Evolutionary conservation across 1,140 invertebrate species (phyloP).

Genomic region (Grapholita molesta): DNA sequence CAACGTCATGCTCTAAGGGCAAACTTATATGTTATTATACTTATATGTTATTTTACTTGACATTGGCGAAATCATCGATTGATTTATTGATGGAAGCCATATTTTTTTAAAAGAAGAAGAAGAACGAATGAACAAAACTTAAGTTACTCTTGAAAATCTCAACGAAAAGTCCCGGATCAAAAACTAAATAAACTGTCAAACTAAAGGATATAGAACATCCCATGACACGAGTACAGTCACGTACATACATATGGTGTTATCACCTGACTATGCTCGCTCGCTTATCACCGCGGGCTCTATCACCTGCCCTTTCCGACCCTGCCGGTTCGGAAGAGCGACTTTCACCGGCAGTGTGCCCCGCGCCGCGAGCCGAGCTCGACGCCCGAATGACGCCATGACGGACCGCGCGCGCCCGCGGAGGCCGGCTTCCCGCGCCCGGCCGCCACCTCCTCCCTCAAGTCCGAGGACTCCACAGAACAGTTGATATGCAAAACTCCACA

Average conservation of each 20-base stretch:
- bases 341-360: conserved; percentile 14
- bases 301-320: background rate
- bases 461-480: conserved; percentile 77
- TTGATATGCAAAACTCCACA: conserved; percentile 78
- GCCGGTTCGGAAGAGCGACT: conserved; percentile 12
- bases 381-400: conserved; percentile 19
- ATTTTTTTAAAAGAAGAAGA: too few relatives aligned
- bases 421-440: conserved; percentile 41
- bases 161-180: too few relatives aligned
- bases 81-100: too few relatives aligned
- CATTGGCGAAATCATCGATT: too few relatives aligned
- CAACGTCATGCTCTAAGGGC: too few relatives aligned
- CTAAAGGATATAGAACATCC: background rate
- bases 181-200: background rate
- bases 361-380: background rate
- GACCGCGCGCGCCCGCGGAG: conserved; percentile 29
- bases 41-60: too few relatives aligned
- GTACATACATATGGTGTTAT: background rate
- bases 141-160: too few relatives aligned
- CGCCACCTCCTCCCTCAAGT: conserved; percentile 68
- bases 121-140: too few relatives aligned
- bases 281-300: background rate
- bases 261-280: background rate
- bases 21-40: too few relatives aligned
- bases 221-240: background rate